Base-by-base conservation (phyloP, 2,797 vertebrate species). In the Delichon dasypus region DNA sequence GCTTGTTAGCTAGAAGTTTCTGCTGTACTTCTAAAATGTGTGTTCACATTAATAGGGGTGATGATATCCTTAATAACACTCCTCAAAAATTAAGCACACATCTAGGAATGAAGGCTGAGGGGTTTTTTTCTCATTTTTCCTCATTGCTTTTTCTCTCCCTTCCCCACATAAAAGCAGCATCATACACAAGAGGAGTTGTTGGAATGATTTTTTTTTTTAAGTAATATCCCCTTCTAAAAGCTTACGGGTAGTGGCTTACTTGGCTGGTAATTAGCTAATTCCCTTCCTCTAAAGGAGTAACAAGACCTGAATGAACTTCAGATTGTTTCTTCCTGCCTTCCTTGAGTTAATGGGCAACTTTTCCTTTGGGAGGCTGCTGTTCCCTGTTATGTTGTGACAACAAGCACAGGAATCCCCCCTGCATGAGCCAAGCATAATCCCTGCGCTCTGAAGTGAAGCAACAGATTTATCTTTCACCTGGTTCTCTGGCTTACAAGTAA, bases 51-150 rank as follows among this genome's bases (percentile, higher is more conserved):
- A 74, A n/a, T 5, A 78, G 29, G 8, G 65, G 16, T 20, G 47
- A 78, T 53, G 7, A 66, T 58, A 54, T 11, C 10, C 58, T 81
- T 44, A 66, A 54, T 19, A 51, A 42, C 25, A 57, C 17, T 64
- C 45, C 19, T 21, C 21, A 90, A 68, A 79, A 86, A 66, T 62
- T 30, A 78, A 78, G 34, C 18, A n/a, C 15, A 40, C 0, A 0
- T 42, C 20, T 40, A 10, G 16, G 55, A 89, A 72, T 22, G 30
- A 73, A 86, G 20, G 44, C 32, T 78, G 44, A 15, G 18, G 1
- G 0, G 0, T 0, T 22, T 26, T 38, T 38, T 40, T 55, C 4
- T 64, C 10, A 16, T 44, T 85, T 74, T 73, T 47, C 26, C 77
- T 88, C 36, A n/a, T 30, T 62, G 26, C 1, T 68, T 88, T 75